Evolutionary conservation across 2,113 vertebrate genomes (phyloP), one percentile per base, ranked within the genome.

Genomic region (Menura novaehollandiae): DNA sequence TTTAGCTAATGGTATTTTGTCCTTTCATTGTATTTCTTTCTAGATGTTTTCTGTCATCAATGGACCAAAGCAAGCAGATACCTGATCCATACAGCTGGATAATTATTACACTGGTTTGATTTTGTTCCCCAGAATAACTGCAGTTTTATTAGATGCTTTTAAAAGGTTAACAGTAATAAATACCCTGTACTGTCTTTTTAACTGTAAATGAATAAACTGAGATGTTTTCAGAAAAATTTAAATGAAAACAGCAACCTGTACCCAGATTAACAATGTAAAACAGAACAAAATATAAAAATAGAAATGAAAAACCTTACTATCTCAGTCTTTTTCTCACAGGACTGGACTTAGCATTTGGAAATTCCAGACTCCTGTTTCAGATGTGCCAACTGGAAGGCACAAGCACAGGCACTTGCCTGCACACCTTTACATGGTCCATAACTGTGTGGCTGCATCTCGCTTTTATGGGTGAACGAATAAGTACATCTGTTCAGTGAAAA

Each of bases 61-160:
- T 11, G n/a, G 64, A 75, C 27, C 91, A 55, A 56, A 95, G 46
- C n/a, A 88, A 86, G 53, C 8, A 52, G 8, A 43, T 66, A 14
- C 12, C 18, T 59, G 17, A 87, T 91, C 52, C 66, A 52, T 77
- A 39, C 30, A 43, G 14, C 58, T 6, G 46, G 82, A 15, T 81
- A 81, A 84, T 93, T 95, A 72, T 93, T 91, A 63, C n/a, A 82
- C 37, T 93, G 73, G 32, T 77, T 96, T 85, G 37, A 78, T 95
- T 93, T 93, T 55, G 35, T 94, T 97, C 41, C 89, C 67, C n/a
- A 39, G 39, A 73, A 77, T 60, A 92, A 91, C 62, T 55, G 41
- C 26, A 86, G 52, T 60, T 87, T 49, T 91, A 95, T 94, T 96
- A 93, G 63, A 44, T 89, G 30, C 17, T 95, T 96, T 90, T 89